Percentiles rank a stretch among this genome's conserved stretches.
Conservation (phyloP, 2,888 invertebrate species). For the Fabriciana adippe region DNA sequence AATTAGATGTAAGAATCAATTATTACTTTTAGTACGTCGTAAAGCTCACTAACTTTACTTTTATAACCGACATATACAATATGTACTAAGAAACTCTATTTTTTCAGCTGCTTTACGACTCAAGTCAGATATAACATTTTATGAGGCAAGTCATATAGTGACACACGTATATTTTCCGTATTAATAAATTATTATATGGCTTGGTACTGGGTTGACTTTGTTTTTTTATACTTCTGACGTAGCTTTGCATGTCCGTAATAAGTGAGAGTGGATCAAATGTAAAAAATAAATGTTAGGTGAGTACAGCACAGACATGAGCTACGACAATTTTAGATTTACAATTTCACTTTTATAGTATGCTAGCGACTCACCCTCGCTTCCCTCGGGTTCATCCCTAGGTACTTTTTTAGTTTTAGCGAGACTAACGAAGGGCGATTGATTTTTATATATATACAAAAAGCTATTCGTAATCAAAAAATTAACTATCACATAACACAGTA, state of each 20-base stretch:
- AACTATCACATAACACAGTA: background rate
- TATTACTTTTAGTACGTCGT: constrained; percentile 9
- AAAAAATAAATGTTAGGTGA: constrained; percentile 32
- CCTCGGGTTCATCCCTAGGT: too few species aligned
- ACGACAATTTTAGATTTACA: background rate
- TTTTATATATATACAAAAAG: too few species aligned
- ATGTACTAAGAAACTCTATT: constrained; percentile 23
- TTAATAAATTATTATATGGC: constrained; percentile 36
- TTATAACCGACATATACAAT: constrained; percentile 14
- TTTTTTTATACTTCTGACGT: constrained; percentile 31
- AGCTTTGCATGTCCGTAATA: constrained; percentile 30
- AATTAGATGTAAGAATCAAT: constrained; percentile 15
- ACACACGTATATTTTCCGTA: constrained; percentile 31
- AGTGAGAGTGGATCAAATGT: constrained; percentile 37
- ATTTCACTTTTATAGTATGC: background rate
- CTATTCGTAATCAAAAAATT: background rate
- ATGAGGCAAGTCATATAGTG: constrained; percentile 30
- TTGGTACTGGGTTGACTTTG: constrained; percentile 26
- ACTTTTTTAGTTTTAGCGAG: too few species aligned
- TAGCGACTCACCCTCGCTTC: too few species aligned
- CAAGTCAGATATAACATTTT: constrained; percentile 29
- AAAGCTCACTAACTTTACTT: constrained; percentile 13
- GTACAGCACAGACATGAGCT: constrained; percentile 13
- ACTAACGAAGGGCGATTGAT: too few species aligned
- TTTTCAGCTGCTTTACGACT: constrained; percentile 33